Conservation (phyloP, 92 coral and sea anemone species). For the Scolanthus callimorphus region DNA sequence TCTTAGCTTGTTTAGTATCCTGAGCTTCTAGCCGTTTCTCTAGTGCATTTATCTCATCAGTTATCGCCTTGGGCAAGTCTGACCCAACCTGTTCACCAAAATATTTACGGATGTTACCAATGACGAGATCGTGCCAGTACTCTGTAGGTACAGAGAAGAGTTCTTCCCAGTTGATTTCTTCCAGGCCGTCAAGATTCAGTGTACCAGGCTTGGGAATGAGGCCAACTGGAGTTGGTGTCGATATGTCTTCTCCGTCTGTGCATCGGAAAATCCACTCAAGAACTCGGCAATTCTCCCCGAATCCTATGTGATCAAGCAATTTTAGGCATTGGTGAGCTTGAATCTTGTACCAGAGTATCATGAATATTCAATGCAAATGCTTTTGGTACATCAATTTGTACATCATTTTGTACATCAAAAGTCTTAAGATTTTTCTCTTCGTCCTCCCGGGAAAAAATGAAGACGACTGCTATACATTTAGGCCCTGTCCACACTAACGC, state of each 20-base stretch:
- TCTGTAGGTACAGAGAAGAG: slow-evolving; percentile 79
- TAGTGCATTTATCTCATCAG: slow-evolving; percentile 62
- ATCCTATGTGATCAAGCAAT: no score
- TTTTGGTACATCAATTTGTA: not conserved
- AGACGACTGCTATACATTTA: no score
- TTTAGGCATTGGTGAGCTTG: no score
- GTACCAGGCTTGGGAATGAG: slow-evolving; percentile 74
- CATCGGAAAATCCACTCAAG: slow-evolving; percentile 91
- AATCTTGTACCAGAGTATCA: no score
- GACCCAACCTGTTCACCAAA: slow-evolving; percentile 79
- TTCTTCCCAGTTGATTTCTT: slow-evolving; percentile 50
- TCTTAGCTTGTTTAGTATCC: no score
- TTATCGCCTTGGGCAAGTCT: slow-evolving; percentile 64
- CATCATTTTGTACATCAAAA: no score
- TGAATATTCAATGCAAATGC: not conserved
- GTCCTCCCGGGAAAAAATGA: no score
- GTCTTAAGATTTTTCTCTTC: no score
- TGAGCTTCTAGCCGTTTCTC: slow-evolving; percentile 80
- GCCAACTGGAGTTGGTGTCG: slow-evolving; percentile 70
- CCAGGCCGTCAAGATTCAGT: slow-evolving; percentile 74
- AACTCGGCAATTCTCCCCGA: slow-evolving; percentile 94
- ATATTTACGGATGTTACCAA: slow-evolving; percentile 51
- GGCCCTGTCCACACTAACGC: no score
- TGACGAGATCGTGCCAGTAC: slow-evolving; percentile 68
- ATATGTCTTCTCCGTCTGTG: slow-evolving; percentile 73